Evolutionary conservation across 2,797 vertebrate genomes (phyloP), one percentile per base, ranked within the genome.

Genomic region (Gymnothorax reevesii): DNA sequence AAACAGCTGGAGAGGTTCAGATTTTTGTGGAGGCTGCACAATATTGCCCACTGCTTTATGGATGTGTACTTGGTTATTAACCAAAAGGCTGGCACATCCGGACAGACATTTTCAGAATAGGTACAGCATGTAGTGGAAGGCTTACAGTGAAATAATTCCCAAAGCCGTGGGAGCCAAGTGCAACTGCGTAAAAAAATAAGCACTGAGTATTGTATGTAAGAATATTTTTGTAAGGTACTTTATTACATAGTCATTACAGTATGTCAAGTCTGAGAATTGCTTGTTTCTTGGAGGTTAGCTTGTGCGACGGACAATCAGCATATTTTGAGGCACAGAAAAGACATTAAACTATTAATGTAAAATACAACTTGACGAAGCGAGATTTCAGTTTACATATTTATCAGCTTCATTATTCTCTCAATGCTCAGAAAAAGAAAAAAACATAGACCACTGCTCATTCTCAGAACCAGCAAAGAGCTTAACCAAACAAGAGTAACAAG

Each of bases 341-440:
- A 55, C 94, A 93, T 92, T 91, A 13, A 2, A 5, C 33, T 90
- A 93, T 95, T 94, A 93, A 91, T 86, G 88, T 94, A 92, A 92
- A 94, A 94, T 69, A 93, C 92, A 90, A 89, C 90, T 88, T 66
- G 27, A 79, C 91, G 92, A 89, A 84, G 88, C 90, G 90, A 91
- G 92, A 87, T 87, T 91, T 90, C 91, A 89, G 91, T 91, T 92
- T 73, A 77, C 89, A 92, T 90, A 92, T 94, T 95, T 95, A 95
- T 95, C 94, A 94, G 93, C 87, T 93, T 90, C 94, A 95, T 94
- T 91, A 91, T 94, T 94, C 91, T 92, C 89, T 84, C 91, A 90
- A 89, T 89, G 91, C 93, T 92, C 90, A 92, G 94, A 94, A 94
- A 95, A 94, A 92, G 91, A 20, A 94, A 94, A 95, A 94, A 92